Evolutionary conservation across 2,888 invertebrate species (phyloP), one percentile per base, ranked within the genome.

Genomic region (Yponomeuta evonymella): DNA sequence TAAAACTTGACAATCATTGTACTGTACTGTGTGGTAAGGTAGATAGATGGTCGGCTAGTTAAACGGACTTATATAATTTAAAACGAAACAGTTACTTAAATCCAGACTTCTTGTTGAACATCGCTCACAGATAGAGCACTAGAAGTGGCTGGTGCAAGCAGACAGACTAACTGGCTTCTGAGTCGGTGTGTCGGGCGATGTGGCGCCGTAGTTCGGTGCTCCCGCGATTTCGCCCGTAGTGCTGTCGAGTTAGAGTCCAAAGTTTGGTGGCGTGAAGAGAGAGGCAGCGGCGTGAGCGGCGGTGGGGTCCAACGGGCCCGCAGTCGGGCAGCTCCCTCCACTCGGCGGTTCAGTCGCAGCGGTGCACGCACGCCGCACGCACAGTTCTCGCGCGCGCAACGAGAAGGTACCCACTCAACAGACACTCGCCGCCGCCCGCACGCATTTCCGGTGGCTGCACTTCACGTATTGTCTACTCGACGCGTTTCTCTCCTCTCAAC

Each of bases 331-430:
- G 81, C 81, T 84, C 84, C 79, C 83, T 85, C 81, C 75, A 79
- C 83, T 83, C 81, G 82, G 79, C 83, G 74, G 76, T 77, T 43
- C 83, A 90, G 90, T 90, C 86, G 85, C 88, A 87, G 90, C 91
- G 92, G 91, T 91, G 92, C 91, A 92, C 92, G 91, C 91, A 90
- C 92, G 82, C 92, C 91, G 91, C 89, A 91, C 92, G 92, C 92
- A 76, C 75, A 92, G 91, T 90, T 90, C 91, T 90, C 91, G 91
- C 90, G 90, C 90, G 89, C 90, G 86, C 83, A 80, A 85, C 89
- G 88, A 89, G 90, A 91, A 92, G 91, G 91, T 90, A 83, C 83
- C 88, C 83, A 80, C 74, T 74, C 75, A 78, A 75, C 77, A 78
- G 79, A 77, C 77, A 79, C 73, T 76, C 75, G 76, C 78, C 74